Base-by-base conservation (phyloP, 1,140 invertebrate genomes). In the Drosophila triauraria region DNA sequence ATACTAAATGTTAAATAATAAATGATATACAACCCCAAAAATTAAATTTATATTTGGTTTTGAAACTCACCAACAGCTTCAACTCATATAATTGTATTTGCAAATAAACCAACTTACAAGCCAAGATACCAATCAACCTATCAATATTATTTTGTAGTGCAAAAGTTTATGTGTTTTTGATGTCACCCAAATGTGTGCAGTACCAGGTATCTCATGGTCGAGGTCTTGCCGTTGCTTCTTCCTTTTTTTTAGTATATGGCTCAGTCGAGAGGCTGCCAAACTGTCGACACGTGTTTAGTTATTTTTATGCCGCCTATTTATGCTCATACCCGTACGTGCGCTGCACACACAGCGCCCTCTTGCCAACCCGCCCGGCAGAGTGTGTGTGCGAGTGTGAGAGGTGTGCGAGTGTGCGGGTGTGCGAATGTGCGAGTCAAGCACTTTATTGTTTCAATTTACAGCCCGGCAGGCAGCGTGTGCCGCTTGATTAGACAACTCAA, bases 221-320 rank as follows among this genome's bases (percentile, higher is more conserved):
- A 40, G 53, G 20, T 40, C 35, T 35, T 56, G 40, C 13, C 10
- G 20, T 9, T n/a, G 9, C 53, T 27, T 59, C 12, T 44, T 61
- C 17, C 17, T 15, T 64, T 63, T 63, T 62, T 44, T 51, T 38
- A 40, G n/a, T 23, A 51, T 35, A 56, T 25, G 67, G 32, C 64
- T 51, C 71, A 40, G 50, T 51, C 57, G 65, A 74, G 77, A 58
- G 64, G 63, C 84, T 71, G 75, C 82, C 85, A 90, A 82, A 85
- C 70, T 90, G 85, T 90, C 85, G 85, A 90, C 85, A 90, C 85
- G 85, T 90, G 85, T 90, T 90, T 85, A 90, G 85, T 90, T 90
- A 90, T 90, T 90, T 90, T 90, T 90, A 90, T 90, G 85, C 85
- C 74, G 84, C 78, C 85, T 90, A 88, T 90, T 90, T 90, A 90